Conservation (phyloP, 2,888 invertebrate genomes). For the Neuroscelio doddi region DNA sequence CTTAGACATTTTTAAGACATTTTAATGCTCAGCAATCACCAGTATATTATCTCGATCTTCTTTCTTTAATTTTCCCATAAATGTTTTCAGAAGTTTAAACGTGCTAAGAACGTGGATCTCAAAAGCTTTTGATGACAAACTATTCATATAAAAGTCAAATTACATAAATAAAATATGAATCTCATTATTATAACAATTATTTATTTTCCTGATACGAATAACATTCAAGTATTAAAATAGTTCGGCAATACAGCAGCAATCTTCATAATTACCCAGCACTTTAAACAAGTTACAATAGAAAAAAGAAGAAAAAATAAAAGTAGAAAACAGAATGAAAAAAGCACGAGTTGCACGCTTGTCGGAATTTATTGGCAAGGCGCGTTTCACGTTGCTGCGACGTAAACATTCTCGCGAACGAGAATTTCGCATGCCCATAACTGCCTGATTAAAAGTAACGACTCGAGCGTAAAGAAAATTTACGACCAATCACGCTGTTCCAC, state of each 20-base stretch:
- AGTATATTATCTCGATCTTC: too few species aligned
- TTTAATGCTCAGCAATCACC: neutral
- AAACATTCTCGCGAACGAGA: constrained; percentile 21
- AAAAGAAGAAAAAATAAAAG: too few species aligned
- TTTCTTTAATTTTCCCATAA: neutral
- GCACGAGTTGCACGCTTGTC: constrained; percentile 12
- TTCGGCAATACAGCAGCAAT: too few species aligned
- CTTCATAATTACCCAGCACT: neutral
- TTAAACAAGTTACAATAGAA: too few species aligned
- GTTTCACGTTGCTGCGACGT: constrained; percentile 15
- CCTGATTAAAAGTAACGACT: constrained; percentile 69
- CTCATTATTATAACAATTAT: too few species aligned
- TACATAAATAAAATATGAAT: too few species aligned
- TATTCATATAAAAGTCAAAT: neutral
- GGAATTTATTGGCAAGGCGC: constrained; percentile 32
- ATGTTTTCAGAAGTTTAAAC: neutral
- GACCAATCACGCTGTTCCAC: constrained; percentile 58
- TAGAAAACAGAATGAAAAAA: constrained; percentile 9
- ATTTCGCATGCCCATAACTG: constrained; percentile 58
- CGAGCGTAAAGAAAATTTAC: constrained; percentile 67
- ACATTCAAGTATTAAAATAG: too few species aligned
- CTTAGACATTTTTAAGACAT: neutral
- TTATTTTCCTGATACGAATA: too few species aligned
- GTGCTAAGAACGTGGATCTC: neutral
- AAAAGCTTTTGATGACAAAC: neutral